Conservation (phyloP, 2,113 vertebrate genomes). For the Clarias macrocephalus region DNA sequence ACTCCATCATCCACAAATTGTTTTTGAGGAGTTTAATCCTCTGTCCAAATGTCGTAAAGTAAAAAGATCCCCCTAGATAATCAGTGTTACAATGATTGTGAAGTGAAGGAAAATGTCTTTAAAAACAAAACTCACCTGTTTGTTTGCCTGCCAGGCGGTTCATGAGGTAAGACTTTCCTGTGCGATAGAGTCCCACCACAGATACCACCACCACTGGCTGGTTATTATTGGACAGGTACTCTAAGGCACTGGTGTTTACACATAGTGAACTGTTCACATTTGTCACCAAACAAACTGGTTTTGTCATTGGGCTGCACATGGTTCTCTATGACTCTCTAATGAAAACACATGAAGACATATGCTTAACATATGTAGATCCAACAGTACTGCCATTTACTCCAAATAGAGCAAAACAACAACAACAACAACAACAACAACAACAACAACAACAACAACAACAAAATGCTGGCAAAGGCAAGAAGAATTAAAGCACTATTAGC, state of each 20-base stretch:
- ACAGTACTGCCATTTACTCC: no score
- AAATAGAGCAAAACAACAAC: no score
- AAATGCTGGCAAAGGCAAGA: no score
- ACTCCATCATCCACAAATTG: no score
- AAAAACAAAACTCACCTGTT: constrained; percentile 36
- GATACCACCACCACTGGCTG: constrained; percentile 57
- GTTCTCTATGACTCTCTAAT: not conserved
- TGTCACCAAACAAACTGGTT: constrained; percentile 48
- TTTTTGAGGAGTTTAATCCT: not conserved
- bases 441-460: no score
- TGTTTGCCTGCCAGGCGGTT: constrained; percentile 53
- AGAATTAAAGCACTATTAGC: no score
- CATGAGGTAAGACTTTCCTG: constrained; percentile 61
- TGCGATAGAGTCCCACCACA: constrained; percentile 55
- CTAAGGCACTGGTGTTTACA: constrained; percentile 24
- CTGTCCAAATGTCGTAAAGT: not conserved
- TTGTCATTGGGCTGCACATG: constrained; percentile 37
- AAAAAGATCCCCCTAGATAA: not conserved
- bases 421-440: no score
- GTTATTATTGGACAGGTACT: constrained; percentile 25
- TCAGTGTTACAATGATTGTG: not conserved
- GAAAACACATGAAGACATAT: not conserved
- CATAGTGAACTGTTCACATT: constrained; percentile 15
- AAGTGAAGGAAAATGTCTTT: not conserved
- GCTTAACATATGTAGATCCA: no score